Evolutionary conservation across 2,888 invertebrate species (phyloP), one percentile per base, ranked within the genome.

Genomic region (Patella ulyssiponensis): DNA sequence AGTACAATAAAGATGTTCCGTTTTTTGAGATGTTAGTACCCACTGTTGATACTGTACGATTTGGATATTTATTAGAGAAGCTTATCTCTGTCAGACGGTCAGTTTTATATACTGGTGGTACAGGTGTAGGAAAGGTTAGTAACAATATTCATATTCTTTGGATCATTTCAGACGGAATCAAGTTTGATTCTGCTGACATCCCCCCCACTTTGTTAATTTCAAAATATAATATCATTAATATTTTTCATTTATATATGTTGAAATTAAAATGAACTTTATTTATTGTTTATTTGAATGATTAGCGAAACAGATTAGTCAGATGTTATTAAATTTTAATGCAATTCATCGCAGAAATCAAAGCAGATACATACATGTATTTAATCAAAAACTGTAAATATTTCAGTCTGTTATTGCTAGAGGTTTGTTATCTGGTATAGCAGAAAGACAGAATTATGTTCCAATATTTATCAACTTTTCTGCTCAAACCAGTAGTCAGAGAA

Each of bases 1-100:
- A 92, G 3, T 97, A 96, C 87, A 94, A 95, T 88, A 92, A 93
- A 17, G 92, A 94, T 1, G 92, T 93, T 51, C 95, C 96, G 1
- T 97, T 96, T 92, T 97, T 97, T 88, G 97, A 97, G 88, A 96
- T 96, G 89, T 93, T 97, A 74, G 97, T 97, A 12, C 97, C 97
- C 0, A 97, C 97, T 0, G 94, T 95, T n/a, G 97, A 97, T 88
- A 97, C 97, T 0, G 95, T 96, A 0, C 94, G 97, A 85, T 97
- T 95, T 89, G 96, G 96, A 77, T 96, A 95, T 89, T 91, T 96
- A 69, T 94, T 96, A 92, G 94, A 96, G 86, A 94, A 95, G 86
- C 92, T 97, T 15, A 93, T 97, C 20, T 92, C 94, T 12, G 93
- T 94, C 2, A 94, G 94, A 54, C 94, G 95, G 85, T 95, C 97